Conservation (phyloP, 2,113 vertebrate species). For the Puffinus mauretanicus region DNA sequence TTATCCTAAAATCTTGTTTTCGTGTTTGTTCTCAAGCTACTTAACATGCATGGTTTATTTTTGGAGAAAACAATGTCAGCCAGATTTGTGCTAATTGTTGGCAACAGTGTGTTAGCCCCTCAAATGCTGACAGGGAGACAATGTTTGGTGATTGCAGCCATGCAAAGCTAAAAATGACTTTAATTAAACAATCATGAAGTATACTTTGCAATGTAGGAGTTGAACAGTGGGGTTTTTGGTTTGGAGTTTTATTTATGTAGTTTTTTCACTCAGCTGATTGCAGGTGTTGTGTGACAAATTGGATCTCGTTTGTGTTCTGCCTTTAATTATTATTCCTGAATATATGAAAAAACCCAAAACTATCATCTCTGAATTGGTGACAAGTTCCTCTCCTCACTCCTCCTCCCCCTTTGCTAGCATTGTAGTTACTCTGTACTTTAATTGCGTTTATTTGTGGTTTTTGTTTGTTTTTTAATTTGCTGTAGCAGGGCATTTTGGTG, state of each 20-base stretch:
- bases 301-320: neutral
- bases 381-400: neutral
- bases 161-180: constrained; percentile 63
- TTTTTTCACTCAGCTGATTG: constrained; percentile 24
- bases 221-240: constrained; percentile 7
- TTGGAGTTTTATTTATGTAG: constrained; percentile 7
- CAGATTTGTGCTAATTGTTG: constrained; percentile 71
- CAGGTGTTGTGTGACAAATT: constrained; percentile 62
- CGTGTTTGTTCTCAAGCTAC: constrained; percentile 56
- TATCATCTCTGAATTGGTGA: neutral
- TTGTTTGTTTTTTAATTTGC: neutral
- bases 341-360: neutral
- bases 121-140: constrained; percentile 67
- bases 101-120: constrained; percentile 59
- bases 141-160: constrained; percentile 69
- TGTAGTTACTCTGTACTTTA: neutral
- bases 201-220: constrained; percentile 13
- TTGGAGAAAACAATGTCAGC: constrained; percentile 69
- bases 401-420: neutral
- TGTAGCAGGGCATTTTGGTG: neutral
- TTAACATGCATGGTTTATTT: constrained; percentile 71
- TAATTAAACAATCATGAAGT: constrained; percentile 61
- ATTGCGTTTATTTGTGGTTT: neutral
- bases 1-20: constrained; percentile 52
- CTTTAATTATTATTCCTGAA: constrained; percentile 32